Conservation (phyloP, 2,888 invertebrate genomes). For the Apodemia mormo region DNA sequence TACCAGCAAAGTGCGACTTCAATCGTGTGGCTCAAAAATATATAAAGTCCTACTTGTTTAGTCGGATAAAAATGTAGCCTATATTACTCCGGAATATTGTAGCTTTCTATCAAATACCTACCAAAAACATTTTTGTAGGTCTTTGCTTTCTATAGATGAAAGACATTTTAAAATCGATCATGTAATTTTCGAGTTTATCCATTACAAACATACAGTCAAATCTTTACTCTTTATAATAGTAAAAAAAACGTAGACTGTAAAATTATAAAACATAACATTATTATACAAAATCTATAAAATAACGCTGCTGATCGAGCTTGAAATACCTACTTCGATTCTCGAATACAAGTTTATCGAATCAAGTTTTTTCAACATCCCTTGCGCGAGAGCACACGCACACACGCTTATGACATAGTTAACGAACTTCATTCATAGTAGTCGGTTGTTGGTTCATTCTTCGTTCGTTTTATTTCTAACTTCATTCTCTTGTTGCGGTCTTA, state of each 20-base stretch:
- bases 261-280: no score
- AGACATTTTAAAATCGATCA: no score
- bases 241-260: no score
- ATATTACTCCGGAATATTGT: background rate
- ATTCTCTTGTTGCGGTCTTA: slow-evolving; percentile 51
- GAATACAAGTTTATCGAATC: slow-evolving; percentile 40
- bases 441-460: slow-evolving; percentile 32
- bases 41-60: no score
- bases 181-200: no score
- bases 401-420: slow-evolving; percentile 50
- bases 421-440: slow-evolving; percentile 68
- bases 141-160: background rate
- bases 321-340: slow-evolving; percentile 26
- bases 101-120: background rate
- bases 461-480: slow-evolving; percentile 54
- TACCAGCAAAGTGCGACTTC: no score
- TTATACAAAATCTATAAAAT: background rate
- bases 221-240: no score
- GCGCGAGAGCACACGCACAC: slow-evolving; percentile 43
- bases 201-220: no score
- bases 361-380: slow-evolving; percentile 51
- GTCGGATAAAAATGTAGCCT: no score
- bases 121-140: no score
- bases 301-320: slow-evolving; percentile 17
- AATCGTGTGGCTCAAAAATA: no score